Evolutionary conservation across 2,113 vertebrate species (phyloP), one percentile per base, ranked within the genome.

Genomic region (Otocyon megalotis): DNA sequence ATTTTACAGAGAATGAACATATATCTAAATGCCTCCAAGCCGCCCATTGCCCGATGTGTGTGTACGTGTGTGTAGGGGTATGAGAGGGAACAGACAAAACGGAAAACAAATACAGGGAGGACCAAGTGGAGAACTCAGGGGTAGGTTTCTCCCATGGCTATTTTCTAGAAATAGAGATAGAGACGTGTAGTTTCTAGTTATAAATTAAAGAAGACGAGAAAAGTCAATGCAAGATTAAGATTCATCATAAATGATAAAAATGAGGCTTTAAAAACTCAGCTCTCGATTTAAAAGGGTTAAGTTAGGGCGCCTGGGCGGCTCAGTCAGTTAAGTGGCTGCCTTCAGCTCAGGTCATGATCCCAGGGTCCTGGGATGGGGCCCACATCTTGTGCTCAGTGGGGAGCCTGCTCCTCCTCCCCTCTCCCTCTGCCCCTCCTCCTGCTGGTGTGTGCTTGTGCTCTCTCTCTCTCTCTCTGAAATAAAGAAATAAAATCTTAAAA

Each of bases 201-300:
- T 48, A 92, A 95, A 77, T 60, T 30, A 92, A 95, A 92, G 54
- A 89, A 19, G 54, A 85, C 15, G 58, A 84, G 82, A 88, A 72
- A 74, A 65, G 67, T 54, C 74, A 93, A 67, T 50, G 26, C 2
- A 65, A 90, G 88, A 77, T 80, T 84, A 94, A 93, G 58, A 96
- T 69, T 85, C 72, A 81, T 89, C 67, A 77, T 60, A 92, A 71
- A 54, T 26, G n/a, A 80, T 56, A 88, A 93, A 88, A 80, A 2
- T 79, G 67, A 88, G 81, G 50, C 87, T 90, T 93, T 95, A 72
- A 94, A 97, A 86, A 97, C 79, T n/a, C 67, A 95, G 26, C 4
- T 86, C 35, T 84, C 20, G 43, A 84, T 65, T 93, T 69, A 72
- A 94, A 92, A 69, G 28, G 24, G 30, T 92, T 85, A 81, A 96